Evolutionary conservation across 2,797 vertebrate species (phyloP), one percentile per base, ranked within the genome.

Genomic region (Rhynchotus rufescens): DNA sequence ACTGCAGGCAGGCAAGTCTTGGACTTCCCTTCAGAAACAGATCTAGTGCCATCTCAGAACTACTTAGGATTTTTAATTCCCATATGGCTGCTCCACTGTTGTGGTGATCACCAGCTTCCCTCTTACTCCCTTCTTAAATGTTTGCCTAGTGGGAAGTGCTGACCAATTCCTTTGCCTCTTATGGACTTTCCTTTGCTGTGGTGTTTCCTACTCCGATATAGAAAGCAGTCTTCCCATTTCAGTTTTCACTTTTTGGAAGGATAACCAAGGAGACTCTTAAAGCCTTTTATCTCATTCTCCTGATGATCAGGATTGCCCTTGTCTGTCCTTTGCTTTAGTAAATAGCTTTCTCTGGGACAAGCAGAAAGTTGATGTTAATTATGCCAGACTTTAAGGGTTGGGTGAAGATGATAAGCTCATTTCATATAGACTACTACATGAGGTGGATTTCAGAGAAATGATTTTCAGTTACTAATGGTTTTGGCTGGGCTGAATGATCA

Each of bases 51-150:
- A 26, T 36, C 56, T 85, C 60, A 40, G 85, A 87, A 68, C 59
- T 42, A 44, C 54, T 85, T 68, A 12, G 21, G 22, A 36, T 77
- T 90, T 93, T 93, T 80, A n/a, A 40, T 83, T 90, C 67, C 57
- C 81, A 9, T 76, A 73, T 59, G 49, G 30, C 47, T 79, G 12
- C n/a, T 66, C 71, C 40, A 73, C 44, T 90, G 56, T 64, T 80
- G 47, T 64, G 73, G 38, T n/a, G 83, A 79, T 85, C 80, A 89
- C 69, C 32, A 3, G 21, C 69, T 67, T 88, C 36, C 73, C 81
- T 90, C 65, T 89, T 66, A 91, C 72, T 92, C 92, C 84, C 69
- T 84, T 77, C 54, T 30, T 67, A 91, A 84, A 90, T 90, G 88
- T 88, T 83, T 68, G 62, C 65, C 36, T 26, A 83, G 32, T 32